Conservation (phyloP, 1,140 invertebrate species). For the Lepidurus arcticus region DNA sequence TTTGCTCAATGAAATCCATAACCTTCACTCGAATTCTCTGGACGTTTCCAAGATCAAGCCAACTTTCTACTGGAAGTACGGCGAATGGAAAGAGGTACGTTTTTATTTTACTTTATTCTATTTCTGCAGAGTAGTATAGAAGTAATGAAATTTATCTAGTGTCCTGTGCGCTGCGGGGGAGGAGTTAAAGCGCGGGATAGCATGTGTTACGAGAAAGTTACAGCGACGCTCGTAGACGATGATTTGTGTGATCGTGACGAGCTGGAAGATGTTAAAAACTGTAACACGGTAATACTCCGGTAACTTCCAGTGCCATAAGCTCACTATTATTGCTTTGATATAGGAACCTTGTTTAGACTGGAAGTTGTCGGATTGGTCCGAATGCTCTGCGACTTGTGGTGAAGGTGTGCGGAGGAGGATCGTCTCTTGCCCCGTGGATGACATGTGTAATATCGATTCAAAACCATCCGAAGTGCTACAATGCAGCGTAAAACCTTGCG, state of each 20-base stretch:
- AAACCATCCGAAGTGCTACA: conserved; percentile 27
- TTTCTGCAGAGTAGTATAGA: background rate
- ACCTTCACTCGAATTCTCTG: conserved; percentile 28
- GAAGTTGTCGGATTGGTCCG: conserved; percentile 32
- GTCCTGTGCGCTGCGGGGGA: conserved; percentile 29
- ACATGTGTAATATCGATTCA: conserved; percentile 32
- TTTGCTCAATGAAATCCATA: conserved; percentile 34
- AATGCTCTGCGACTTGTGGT: conserved; percentile 33
- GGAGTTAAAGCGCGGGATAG: conserved; percentile 29
- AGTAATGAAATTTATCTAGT: conserved; percentile 24
- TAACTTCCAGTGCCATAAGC: background rate
- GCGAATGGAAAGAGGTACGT: conserved; percentile 39
- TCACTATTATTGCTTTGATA: background rate
- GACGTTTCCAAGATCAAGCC: conserved; percentile 34
- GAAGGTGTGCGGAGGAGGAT: conserved; percentile 23
- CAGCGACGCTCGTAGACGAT: conserved; percentile 28
- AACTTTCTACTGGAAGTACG: conserved; percentile 37
- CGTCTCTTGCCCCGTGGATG: conserved; percentile 31
- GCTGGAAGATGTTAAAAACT: conserved; percentile 27
- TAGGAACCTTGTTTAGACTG: conserved; percentile 34
- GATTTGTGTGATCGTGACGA: conserved; percentile 26
- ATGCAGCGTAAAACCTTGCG: conserved; percentile 33
- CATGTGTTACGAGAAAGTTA: conserved; percentile 31
- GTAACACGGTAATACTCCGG: conserved; percentile 30
- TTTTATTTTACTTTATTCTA: background rate